These are phyloP conservation scores for Lytechinus variegatus DNA, from an alignment of 35 echinoderm and acorn worm genomes.

Conservation along the genomic window DNA sequence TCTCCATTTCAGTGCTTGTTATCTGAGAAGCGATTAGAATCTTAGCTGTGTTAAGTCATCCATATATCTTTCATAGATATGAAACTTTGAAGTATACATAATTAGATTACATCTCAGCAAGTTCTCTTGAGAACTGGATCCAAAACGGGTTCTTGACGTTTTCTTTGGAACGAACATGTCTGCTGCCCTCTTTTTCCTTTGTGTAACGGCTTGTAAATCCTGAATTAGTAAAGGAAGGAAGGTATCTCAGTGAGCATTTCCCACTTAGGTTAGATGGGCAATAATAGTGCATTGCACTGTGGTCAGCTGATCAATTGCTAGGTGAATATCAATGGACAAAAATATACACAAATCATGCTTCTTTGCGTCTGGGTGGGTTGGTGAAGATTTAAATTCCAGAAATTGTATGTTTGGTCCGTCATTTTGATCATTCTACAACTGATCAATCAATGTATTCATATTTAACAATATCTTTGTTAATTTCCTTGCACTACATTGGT, in stretches of 20 bases:
- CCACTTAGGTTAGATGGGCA: not conserved
- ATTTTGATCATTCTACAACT: no score
- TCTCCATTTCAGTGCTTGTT: no score
- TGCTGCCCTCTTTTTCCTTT: slow-evolving; percentile 25
- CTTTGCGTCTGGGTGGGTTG: not conserved
- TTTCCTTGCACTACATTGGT: not conserved
- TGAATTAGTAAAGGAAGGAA: slow-evolving; percentile 43
- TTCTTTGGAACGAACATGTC: not conserved
- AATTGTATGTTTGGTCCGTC: no score
- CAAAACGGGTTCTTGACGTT: not conserved
- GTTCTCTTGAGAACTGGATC: not conserved
- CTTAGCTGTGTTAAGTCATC: no score
- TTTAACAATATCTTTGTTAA: not conserved
- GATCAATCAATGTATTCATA: not conserved
- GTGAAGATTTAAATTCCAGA: not conserved
- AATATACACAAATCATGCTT: not conserved
- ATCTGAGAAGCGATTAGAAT: no score
- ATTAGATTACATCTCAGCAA: not conserved
- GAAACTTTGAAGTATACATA: no score
- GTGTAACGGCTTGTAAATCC: slow-evolving; percentile 5
- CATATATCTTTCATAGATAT: no score
- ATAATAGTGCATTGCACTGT: slow-evolving; percentile 50
- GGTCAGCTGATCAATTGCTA: not conserved
- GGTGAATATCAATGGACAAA: not conserved
- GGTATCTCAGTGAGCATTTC: slow-evolving; percentile 23